Conservation (phyloP, 2,888 invertebrate genomes). For the Leucozona laternaria region DNA sequence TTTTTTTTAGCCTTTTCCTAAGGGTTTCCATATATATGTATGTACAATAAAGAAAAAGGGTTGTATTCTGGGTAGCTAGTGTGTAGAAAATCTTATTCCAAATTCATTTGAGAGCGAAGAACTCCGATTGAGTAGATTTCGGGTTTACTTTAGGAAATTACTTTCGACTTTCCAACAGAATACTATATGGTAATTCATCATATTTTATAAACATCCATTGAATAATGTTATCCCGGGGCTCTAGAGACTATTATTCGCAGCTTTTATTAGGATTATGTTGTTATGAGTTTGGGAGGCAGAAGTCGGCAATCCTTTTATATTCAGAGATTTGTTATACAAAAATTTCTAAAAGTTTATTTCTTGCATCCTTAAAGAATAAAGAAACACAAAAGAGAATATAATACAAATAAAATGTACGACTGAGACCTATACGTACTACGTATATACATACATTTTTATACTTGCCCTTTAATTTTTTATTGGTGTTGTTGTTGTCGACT, state of each 20-base stretch:
- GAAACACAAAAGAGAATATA: too few relatives aligned
- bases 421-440: too few relatives aligned
- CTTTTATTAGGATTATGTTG: conserved; percentile 6
- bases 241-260: neutral
- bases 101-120: neutral
- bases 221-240: neutral
- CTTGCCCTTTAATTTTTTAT: too few relatives aligned
- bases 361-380: too few relatives aligned
- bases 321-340: too few relatives aligned
- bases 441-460: too few relatives aligned
- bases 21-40: neutral
- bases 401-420: too few relatives aligned
- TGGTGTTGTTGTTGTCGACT: too few relatives aligned
- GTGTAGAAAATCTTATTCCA: neutral
- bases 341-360: too few relatives aligned
- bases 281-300: neutral
- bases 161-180: neutral
- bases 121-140: conserved; percentile 1
- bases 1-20: neutral
- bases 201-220: neutral
- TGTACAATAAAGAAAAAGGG: neutral
- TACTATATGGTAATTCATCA: conserved; percentile 38
- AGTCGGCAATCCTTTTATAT: neutral
- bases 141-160: conserved; percentile 27
- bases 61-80: neutral